These are phyloP conservation scores for Stercorarius parasiticus DNA, from an alignment of 2,113 vertebrate species.

Conservation along the genomic window DNA sequence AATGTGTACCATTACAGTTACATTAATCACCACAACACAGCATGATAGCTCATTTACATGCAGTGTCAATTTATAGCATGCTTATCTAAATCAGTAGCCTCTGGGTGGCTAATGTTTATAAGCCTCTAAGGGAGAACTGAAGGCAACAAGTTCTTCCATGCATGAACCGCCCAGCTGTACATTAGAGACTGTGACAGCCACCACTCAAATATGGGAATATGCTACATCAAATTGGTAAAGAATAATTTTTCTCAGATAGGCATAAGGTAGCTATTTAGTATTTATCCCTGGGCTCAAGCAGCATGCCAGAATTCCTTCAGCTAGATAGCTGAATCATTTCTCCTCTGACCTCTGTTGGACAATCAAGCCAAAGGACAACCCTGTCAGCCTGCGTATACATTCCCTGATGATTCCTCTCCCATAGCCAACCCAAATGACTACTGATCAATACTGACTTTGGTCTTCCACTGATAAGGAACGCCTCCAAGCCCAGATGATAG, in stretches of 20 bases:
- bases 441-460: background rate
- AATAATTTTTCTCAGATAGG: background rate
- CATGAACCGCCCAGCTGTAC: constrained; percentile 49
- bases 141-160: constrained; percentile 49
- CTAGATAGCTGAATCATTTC: background rate
- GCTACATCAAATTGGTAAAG: background rate
- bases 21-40: constrained; percentile 52
- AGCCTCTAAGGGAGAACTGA: background rate
- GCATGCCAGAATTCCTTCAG: background rate
- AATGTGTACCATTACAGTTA: constrained; percentile 15
- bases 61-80: constrained; percentile 38
- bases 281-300: background rate
- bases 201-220: background rate
- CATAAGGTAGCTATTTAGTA: background rate
- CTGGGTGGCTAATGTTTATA: constrained; percentile 42
- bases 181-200: background rate
- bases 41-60: constrained; percentile 41
- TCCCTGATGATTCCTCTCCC: background rate
- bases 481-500: background rate
- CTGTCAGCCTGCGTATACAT: background rate
- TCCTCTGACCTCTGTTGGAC: constrained; percentile 7
- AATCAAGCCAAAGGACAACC: constrained; percentile 7
- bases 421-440: background rate
- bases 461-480: background rate
- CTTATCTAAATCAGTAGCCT: constrained; percentile 41